Evolutionary conservation across 2,113 vertebrate genomes (phyloP).

Genomic region (Melanerpes aurifrons): DNA sequence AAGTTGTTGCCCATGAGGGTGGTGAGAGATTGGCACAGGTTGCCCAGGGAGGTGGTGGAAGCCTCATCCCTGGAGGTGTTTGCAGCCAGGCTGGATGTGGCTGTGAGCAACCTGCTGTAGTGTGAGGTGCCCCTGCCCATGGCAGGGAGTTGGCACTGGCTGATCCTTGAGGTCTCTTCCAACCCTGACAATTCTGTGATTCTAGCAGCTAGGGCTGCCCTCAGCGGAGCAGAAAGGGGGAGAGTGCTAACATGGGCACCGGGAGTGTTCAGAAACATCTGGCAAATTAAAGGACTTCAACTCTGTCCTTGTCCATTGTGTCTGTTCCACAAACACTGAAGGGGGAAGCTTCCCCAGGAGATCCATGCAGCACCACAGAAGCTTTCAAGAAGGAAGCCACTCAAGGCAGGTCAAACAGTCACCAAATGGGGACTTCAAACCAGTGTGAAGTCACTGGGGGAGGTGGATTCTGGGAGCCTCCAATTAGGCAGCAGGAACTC

Average conservation of each 20-base stretch:
- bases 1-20: no score
- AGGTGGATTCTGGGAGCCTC: neutral
- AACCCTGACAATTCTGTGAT: no score
- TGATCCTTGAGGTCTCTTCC: no score
- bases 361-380: neutral
- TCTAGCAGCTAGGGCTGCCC: neutral
- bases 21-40: no score
- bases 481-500: slow-evolving; percentile 30
- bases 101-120: no score
- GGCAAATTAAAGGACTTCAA: slow-evolving; percentile 41
- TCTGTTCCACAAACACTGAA: slow-evolving; percentile 29
- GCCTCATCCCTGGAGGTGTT: no score
- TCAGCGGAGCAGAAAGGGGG: neutral
- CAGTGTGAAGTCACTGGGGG: neutral
- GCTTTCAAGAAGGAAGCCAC: neutral
- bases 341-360: neutral
- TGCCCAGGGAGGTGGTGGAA: no score
- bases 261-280: neutral
- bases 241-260: slow-evolving; percentile 9
- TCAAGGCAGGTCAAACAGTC: neutral
- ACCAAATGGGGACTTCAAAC: neutral
- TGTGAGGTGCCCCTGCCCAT: no score
- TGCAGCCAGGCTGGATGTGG: no score
- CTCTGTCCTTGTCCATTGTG: slow-evolving; percentile 38
- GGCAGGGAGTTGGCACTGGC: no score